Evolutionary conservation across 2,888 invertebrate species (phyloP), one percentile per base, ranked within the genome.

Genomic region (Tetranychus truncatus): DNA sequence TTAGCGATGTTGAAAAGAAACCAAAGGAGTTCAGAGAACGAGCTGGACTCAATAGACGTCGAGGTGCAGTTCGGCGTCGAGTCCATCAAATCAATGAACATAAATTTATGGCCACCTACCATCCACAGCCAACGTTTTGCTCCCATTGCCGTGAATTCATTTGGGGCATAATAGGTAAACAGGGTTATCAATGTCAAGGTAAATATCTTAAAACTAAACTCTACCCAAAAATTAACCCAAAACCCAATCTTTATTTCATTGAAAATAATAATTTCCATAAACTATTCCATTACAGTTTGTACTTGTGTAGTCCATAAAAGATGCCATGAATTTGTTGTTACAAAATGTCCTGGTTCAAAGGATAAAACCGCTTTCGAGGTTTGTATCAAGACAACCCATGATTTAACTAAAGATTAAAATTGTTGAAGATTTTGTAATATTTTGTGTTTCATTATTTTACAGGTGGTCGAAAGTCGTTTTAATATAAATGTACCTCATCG

Each of bases 91-190:
- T 89, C 79, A 95, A 86, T 85, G 97, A 96, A 11, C 99, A 99
- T 87, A 99, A 99, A 86, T 99, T 99, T 85, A 97, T 99, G 97
- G 97, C 97, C 79, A 96, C 97, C 79, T 95, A 95, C 85, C 88
- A 99, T 81, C 88, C 95, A 74, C 99, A 99, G 85, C 97, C 97
- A 79, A 97, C 97, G 80, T 99, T 99, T 87, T 99, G 99, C 87
- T 95, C 95, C 82, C 95, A 96, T 86, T 99, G 99, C 86, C 89
- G 91, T 80, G 95, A 96, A 85, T 99, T 99, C 85, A 97, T 99
- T 83, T 97, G 97, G 97, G 93, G 93, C 84, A 55, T 34, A 34
- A 87, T 94, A 85, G 94, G 93, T 84, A 94, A 93, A 86, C 94
- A 94, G 87, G 94, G 94, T 34, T 73, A 73, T 55, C 94, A 94